phyloP scores from a whole-genome alignment of 2,888 invertebrate genomes.

The Drosophila algonquin region DNA sequence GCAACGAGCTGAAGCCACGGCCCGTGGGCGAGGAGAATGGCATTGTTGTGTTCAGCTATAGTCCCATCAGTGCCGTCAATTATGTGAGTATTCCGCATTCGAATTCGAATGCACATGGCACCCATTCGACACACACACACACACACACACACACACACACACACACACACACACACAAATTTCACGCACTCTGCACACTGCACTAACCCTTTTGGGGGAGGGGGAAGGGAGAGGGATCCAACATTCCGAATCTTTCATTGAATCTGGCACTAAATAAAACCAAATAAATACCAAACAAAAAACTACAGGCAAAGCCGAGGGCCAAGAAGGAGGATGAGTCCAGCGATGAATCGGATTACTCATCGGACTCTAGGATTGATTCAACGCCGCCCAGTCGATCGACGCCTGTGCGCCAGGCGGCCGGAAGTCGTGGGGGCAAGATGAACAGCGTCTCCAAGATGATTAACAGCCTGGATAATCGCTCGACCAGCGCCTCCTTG shows the following conservation, averaged over 20 bases:
- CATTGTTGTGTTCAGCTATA: slow-evolving; percentile 92
- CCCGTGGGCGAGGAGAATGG: slow-evolving; percentile 94
- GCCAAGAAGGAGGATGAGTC: slow-evolving; percentile 71
- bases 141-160: neutral
- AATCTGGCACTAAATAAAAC: neutral
- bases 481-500: slow-evolving; percentile 80
- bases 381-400: slow-evolving; percentile 69
- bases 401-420: slow-evolving; percentile 43
- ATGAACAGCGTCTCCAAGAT: slow-evolving; percentile 73
- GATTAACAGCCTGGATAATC: slow-evolving; percentile 68
- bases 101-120: neutral
- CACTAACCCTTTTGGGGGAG: slow-evolving; percentile 4
- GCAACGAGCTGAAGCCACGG: slow-evolving; percentile 92
- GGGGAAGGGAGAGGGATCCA: neutral
- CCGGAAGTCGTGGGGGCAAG: slow-evolving; percentile 42
- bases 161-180: neutral
- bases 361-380: slow-evolving; percentile 80
- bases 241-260: neutral
- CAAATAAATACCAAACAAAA: slow-evolving; percentile 1
- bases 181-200: neutral
- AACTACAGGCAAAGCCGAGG: slow-evolving; percentile 49
- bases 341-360: slow-evolving; percentile 81
- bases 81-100: slow-evolving; percentile 87
- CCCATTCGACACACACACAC: neutral
- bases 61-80: slow-evolving; percentile 93